phyloP scores from a whole-genome alignment of 2,113 vertebrate genomes.

The Podocnemis expansa region DNA sequence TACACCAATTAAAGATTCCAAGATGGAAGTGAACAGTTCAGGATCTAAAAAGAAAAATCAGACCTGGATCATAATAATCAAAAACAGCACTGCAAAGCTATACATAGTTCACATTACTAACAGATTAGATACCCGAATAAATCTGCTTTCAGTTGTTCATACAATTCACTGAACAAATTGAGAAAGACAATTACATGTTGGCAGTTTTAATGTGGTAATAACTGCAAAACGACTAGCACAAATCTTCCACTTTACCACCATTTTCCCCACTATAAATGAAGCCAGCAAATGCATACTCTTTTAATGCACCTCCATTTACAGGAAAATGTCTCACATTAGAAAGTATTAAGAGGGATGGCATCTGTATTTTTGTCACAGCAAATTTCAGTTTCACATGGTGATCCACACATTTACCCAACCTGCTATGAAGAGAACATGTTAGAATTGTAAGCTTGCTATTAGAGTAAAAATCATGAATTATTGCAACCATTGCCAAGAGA shows the following conservation, averaged over 20 bases:
- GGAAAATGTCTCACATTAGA: fast-evolving
- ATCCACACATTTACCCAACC: background rate
- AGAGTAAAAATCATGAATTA: background rate
- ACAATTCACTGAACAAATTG: background rate
- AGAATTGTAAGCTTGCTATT: background rate
- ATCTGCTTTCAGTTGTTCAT: background rate
- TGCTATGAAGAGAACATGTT: background rate
- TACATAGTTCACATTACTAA: background rate
- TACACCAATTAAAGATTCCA: background rate
- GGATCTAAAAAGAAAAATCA: slow-evolving; percentile 8
- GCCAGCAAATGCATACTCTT: background rate
- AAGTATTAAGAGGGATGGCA: background rate
- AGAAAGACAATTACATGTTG: background rate
- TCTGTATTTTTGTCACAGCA: background rate
- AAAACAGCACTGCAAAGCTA: background rate
- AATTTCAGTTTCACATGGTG: background rate
- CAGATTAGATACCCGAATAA: background rate
- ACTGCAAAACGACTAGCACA: background rate
- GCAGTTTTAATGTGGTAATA: background rate
- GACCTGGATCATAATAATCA: background rate
- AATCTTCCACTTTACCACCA: background rate
- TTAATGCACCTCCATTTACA: background rate
- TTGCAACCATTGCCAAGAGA: background rate
- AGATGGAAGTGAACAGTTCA: slow-evolving; percentile 35
- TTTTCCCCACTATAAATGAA: background rate